Evolutionary conservation across 1,140 invertebrate genomes (phyloP), one percentile per base, ranked within the genome.

Genomic region (Steinernema khuongi): DNA sequence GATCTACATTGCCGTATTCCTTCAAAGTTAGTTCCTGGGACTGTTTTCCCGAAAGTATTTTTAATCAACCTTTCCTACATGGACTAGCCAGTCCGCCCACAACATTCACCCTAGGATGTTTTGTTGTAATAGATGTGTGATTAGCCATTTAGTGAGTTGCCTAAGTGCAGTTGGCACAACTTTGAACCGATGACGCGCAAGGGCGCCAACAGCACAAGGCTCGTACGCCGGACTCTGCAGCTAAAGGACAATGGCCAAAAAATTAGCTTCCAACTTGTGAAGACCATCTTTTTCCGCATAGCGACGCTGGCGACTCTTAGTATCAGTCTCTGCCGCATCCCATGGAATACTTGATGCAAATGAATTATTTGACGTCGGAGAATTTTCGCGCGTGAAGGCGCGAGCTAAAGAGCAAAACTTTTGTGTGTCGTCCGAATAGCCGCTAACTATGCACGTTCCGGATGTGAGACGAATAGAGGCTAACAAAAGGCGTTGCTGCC

Each of bases 391-490:
- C 7, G 7, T 7, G 7, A 60, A 22, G 14, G 50, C 50, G 22
- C 19, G 50, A 60, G 50, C 4, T 14, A 2, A 22, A 60, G 26
- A 60, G 50, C 50, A 26, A 60, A 60, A 60, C 50, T 60, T 60
- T 60, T 60, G 50, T 60, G 50, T 41, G 36, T 4, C 50, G 4
- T 26, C 19, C 50, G 7, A 60, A 60, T 60, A 60, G 50, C 7
- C 50, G 22, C 50, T 60, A 60, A 60, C 50, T 60, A 60, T 60
- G 50, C 50, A 17, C 50, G 50, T 7, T 7, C 50, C 50, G 50
- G 50, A 60, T 4, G 11, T 60, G 50, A 22, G 50, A n/a, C 50
- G 50, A 60, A 60, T 60, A 60, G 50, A 14, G 50, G 11, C 50
- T 60, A 60, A 60, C 50, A 60, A 60, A 60, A 60, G 50, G 50